Base-by-base conservation (phyloP, 2,888 invertebrate species). In the Electrophaes corylata region DNA sequence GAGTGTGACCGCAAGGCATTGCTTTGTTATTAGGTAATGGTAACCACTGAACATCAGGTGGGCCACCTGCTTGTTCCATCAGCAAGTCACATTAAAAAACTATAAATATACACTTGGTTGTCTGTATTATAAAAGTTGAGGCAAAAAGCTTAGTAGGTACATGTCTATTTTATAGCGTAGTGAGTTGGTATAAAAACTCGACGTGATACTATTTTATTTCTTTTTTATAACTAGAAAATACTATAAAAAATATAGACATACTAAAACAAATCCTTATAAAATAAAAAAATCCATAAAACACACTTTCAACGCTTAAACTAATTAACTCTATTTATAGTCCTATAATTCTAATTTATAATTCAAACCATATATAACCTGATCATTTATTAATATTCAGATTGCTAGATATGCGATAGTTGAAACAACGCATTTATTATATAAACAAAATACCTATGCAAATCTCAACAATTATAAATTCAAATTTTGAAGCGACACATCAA, bases 401-500 rank as follows among this genome's bases (percentile, higher is more conserved):
- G 44, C 35, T 14, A 31, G 8, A n/a, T 37, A 10, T 16, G 20
- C 47, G 62, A 62, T 63, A 58, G 50, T 39, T 33, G 12, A 62
- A 61, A 65, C 56, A 62, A 58, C 61, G 29, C 48, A 62, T 60
- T 60, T 56, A 62, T 46, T 43, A 62, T 20, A 66, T 65, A 71
- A 41, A 78, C 77, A 76, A 76, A 83, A 83, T 81, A 60, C 77
- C 78, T 75, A 83, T 84, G 83, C 66, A 78, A 84, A 84, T 84
- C 57, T 54, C 54, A 67, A 69, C 70, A 76, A 82, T 83, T 82
- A 81, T 75, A 78, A 58, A 62, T 64, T 62, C 55, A 55, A 66
- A 64, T 64, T 58, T 56, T 26, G 20, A 16, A 31, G 44, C 5
- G 46, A 39, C 48, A 58, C 64, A 59, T 55, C 56, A 46, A 50